Evolutionary conservation across 1,140 invertebrate species (phyloP), one percentile per base, ranked within the genome.

Genomic region (Zaprionus capensis): DNA sequence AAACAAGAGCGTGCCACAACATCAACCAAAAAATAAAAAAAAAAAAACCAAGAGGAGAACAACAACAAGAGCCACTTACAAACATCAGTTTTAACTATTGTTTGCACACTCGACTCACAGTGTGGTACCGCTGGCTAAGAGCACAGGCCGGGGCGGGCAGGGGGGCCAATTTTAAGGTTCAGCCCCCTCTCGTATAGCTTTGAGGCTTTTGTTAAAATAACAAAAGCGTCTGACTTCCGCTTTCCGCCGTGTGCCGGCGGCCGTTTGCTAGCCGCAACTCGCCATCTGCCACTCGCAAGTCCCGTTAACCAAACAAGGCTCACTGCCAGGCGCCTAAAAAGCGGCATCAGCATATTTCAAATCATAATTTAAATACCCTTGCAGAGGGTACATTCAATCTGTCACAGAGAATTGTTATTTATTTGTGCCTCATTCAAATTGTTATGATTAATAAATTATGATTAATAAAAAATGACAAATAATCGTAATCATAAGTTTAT

Each of bases 11-110:
- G 49, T 26, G 36, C 46, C 55, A 62, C 61, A 62, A 38, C 62
- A 72, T 38, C 63, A 77, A 34, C 63, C 73, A 59, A 53, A 69
- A 17, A 49, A 76, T 58, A 31, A 72, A 49, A 74, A 59, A 44
- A 69, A 17, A 51, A 72, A 53, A 51, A 17, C 17, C 28, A 44
- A 4, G 67, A 66, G 31, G 65, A 67, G 20, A 63, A 56, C 62
- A 75, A 66, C 44, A 51, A 55, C 72, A 65, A 65, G 67, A 77
- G 78, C 81, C 84, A 79, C 85, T 88, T 85, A 81, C 69, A 81
- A 88, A 88, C 85, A 88, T 84, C 86, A 88, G 86, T 88, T 88
- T 88, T 88, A 90, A 88, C 84, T 88, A 90, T 88, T 88, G 85
- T 88, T 88, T 88, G 81, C 85, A 85, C 85, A 88, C 85, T 88